A percentile compares a stretch with the other conserved stretches of the same genome.
phyloP scores from a whole-genome alignment of 2,888 invertebrate species.

The Caenorhabditis sp. region DNA sequence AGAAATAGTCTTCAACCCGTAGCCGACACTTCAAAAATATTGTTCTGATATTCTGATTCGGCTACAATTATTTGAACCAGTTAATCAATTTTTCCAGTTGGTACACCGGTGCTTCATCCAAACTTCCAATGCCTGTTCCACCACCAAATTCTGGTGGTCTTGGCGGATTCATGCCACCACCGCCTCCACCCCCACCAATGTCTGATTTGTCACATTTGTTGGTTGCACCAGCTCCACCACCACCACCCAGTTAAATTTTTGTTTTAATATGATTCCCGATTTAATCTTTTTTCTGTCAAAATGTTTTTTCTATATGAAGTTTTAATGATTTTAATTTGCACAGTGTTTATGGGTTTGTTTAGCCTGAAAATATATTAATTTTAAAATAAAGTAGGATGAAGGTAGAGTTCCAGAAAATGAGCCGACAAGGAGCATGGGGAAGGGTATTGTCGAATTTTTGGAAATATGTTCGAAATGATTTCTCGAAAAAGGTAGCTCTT shows the following conservation, averaged over 20 bases:
- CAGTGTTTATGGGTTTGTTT: neutral
- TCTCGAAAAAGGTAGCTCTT: conserved; percentile 33
- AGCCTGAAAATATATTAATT: too few species aligned
- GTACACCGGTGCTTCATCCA: conserved; percentile 37
- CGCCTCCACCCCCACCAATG: conserved; percentile 55
- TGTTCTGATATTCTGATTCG: neutral
- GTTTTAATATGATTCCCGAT: neutral
- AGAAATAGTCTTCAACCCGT: too few species aligned
- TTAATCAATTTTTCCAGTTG: too few species aligned
- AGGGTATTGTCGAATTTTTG: conserved; percentile 51
- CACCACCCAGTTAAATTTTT: conserved; percentile 30
- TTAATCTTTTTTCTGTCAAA: neutral
- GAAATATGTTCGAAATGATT: conserved; percentile 56
- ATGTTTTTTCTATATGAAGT: neutral
- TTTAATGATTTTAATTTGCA: neutral
- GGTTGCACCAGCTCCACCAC: conserved; percentile 43
- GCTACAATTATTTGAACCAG: neutral
- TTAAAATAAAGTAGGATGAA: neutral
- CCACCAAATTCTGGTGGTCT: conserved; percentile 46
- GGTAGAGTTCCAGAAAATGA: conserved; percentile 36
- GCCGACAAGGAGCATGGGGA: conserved; percentile 58
- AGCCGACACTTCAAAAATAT: too few species aligned
- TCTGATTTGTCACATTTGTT: conserved; percentile 41
- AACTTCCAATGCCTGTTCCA: conserved; percentile 57
- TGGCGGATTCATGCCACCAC: conserved; percentile 48